A percentile compares a stretch with the other conserved stretches of the same genome.
These are phyloP conservation scores for Rostratula benghalensis DNA, from an alignment of 2,113 vertebrate genomes.

Conservation along the genomic window DNA sequence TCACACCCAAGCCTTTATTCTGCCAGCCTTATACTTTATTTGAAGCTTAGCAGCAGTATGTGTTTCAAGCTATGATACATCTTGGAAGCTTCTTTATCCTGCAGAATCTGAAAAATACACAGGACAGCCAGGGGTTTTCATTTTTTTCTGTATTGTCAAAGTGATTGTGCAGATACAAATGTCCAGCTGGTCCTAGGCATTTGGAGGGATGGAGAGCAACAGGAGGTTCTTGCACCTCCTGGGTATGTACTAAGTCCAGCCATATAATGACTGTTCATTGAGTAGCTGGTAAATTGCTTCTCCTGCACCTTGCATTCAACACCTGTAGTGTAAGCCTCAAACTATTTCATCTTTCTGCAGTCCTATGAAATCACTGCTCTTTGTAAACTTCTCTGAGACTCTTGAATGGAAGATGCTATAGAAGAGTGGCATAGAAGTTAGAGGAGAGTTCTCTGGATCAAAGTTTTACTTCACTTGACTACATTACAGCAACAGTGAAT, in stretches of 20 bases:
- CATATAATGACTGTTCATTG: accelerated
- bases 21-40: not conserved
- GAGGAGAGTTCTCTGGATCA: not conserved
- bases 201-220: not conserved
- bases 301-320: not conserved
- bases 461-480: not conserved
- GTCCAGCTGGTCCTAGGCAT: not conserved
- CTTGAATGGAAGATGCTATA: not conserved
- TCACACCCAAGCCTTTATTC: not conserved
- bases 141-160: not conserved
- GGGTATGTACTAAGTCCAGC: not conserved
- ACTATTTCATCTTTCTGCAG: not conserved
- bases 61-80: not conserved
- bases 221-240: not conserved
- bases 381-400: not conserved
- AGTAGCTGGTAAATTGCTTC: not conserved
- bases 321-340: not conserved
- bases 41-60: not conserved
- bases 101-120: not conserved
- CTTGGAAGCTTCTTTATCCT: not conserved
- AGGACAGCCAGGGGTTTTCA: not conserved
- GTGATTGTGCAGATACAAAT: not conserved
- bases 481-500: not conserved
- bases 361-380: not conserved
- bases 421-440: not conserved